Evolutionary conservation across 2,113 vertebrate genomes (phyloP).

Genomic region (Verasper variegatus): DNA sequence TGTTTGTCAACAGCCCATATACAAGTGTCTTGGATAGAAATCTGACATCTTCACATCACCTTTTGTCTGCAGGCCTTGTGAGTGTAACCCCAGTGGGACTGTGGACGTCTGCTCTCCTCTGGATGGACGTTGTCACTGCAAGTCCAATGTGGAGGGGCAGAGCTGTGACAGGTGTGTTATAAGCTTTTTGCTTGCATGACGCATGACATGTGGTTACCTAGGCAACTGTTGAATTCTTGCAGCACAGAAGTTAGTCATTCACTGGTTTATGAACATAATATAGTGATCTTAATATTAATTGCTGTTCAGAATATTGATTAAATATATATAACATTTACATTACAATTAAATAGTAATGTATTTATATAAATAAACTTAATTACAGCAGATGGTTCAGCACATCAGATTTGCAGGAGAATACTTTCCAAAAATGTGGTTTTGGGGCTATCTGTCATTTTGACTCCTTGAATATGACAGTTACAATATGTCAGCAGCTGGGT

Average conservation of each 20-base stretch:
- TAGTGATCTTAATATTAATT: too few relatives aligned
- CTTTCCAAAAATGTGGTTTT: neutral
- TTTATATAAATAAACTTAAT: neutral
- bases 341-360: neutral
- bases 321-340: neutral
- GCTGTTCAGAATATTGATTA: neutral
- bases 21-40: neutral
- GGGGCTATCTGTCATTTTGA: conserved; percentile 11
- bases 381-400: neutral
- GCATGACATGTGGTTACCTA: conserved; percentile 1
- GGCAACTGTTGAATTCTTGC: conserved; percentile 17
- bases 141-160: conserved; percentile 87
- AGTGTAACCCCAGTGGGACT: conserved; percentile 84
- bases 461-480: neutral
- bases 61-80: conserved; percentile 83
- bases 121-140: conserved; percentile 89
- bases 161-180: conserved; percentile 87
- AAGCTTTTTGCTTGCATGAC: neutral
- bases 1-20: neutral
- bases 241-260: neutral
- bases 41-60: neutral
- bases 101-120: conserved; percentile 83
- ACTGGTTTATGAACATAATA: neutral
- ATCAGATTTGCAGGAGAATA: neutral
- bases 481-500: conserved; percentile 24